Evolutionary conservation across 2,888 invertebrate genomes (phyloP), one percentile per base, ranked within the genome.

Genomic region (Meloe dianella): DNA sequence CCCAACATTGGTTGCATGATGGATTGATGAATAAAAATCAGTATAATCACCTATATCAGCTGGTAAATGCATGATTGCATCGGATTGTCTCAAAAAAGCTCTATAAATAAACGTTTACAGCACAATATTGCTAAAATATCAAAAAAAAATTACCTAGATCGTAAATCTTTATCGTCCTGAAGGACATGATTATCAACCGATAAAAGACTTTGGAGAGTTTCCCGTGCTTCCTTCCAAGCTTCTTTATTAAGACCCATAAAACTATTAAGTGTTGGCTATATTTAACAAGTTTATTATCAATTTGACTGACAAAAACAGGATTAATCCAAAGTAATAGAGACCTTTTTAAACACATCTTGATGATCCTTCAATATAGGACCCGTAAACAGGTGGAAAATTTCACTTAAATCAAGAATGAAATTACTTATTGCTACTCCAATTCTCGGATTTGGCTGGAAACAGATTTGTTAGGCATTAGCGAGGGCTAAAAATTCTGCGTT

Each of bases 1-100:
- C 38, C 99, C 99, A 24, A 97, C 95, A 85, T 99, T 99, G 47
- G 93, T 95, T 4, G 99, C 99, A 85, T 99, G 99, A 80, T 98
- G 92, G 74, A 95, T 91, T 8, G 98, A 98, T 0, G 98, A 98
- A 84, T 98, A 99, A 85, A 99, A 99, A 83, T 99, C 98, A 0
- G 98, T 98, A 84, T 99, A 99, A 84, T 99, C 98, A 0, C 98
- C 97, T 73, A 98, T 97, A 64, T 88, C 85, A 0, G 94, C 97
- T 1, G 98, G 98, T 17, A 99, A 81, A 82, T 98, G 97, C 94
- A 98, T 94, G 12, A 83, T 87, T 0, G 94, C 95, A 12, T 90
- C 88, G 2, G 84, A 85, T 85, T 95, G 96, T 5, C 88, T 84
- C 6, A 94, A 87, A 73, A 98, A 89, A 0, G 93, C 93, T 73